Conservation (phyloP, 2,797 vertebrate species). For the Acrossocheilus fasciatus region DNA sequence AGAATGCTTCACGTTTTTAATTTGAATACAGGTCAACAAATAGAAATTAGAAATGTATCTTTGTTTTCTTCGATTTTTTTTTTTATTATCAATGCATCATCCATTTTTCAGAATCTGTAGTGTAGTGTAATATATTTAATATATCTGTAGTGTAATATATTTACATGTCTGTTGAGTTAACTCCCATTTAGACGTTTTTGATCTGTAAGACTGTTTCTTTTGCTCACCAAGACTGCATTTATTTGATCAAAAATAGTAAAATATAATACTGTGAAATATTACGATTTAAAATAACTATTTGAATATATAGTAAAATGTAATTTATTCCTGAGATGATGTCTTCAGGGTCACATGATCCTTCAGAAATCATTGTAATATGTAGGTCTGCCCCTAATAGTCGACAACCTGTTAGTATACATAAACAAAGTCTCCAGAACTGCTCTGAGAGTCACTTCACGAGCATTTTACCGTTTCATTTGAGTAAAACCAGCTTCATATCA, state of each 20-base stretch:
- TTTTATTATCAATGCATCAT: neutral
- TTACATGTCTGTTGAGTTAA: neutral
- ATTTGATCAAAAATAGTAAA: neutral
- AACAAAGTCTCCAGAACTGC: no score
- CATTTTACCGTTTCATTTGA: no score
- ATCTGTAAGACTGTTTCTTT: neutral
- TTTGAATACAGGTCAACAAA: neutral
- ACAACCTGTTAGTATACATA: no score
- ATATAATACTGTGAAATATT: neutral
- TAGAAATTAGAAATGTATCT: neutral
- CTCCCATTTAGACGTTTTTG: neutral
- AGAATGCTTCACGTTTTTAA: neutral
- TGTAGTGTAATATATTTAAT: neutral
- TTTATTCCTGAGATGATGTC: neutral
- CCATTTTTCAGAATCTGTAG: neutral
- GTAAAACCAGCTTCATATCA: no score
- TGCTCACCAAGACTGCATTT: neutral
- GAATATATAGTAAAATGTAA: neutral
- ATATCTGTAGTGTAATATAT: no score
- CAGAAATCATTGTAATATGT: neutral
- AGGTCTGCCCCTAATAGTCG: no score
- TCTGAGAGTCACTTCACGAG: no score
- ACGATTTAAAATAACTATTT: neutral
- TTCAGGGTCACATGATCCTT: neutral
- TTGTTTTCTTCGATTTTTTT: neutral